These are phyloP conservation scores for Chascanopsetta lugubris DNA, from an alignment of 2,113 vertebrate species.

Conservation along the genomic window DNA sequence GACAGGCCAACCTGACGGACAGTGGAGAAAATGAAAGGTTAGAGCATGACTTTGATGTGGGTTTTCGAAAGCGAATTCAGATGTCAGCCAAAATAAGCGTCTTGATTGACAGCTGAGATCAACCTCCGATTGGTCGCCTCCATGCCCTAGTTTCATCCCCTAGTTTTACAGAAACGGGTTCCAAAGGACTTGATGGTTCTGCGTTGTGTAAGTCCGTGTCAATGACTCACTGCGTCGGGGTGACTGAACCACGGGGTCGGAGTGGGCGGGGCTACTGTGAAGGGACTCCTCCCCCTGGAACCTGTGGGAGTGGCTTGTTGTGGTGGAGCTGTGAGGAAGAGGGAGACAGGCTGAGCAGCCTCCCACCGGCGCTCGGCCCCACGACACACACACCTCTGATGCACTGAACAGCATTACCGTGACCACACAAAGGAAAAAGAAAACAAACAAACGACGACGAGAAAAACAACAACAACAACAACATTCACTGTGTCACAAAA, in stretches of 20 bases:
- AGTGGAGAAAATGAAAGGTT: no score
- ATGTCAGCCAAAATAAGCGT: no score
- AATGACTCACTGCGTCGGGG: constrained; percentile 82
- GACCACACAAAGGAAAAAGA: constrained; percentile 59
- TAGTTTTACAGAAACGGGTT: neutral
- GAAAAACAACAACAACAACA: constrained; percentile 63
- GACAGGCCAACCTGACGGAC: constrained; percentile 83
- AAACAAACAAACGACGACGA: neutral
- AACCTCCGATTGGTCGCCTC: no score
- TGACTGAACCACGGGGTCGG: constrained; percentile 75
- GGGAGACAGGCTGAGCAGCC: constrained; percentile 85
- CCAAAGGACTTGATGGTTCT: no score
- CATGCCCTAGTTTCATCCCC: no score
- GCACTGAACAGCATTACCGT: constrained; percentile 69
- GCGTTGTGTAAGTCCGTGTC: neutral
- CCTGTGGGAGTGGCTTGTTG: constrained; percentile 77
- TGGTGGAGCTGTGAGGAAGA: constrained; percentile 86
- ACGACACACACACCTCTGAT: constrained; percentile 78
- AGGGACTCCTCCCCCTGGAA: constrained; percentile 79
- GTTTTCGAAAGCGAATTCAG: no score
- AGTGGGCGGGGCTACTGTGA: constrained; percentile 76
- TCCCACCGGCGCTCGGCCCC: constrained; percentile 75
- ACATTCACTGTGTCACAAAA: constrained; percentile 69
- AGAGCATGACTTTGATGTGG: no score
- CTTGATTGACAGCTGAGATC: no score